A percentile compares a stretch with the other conserved stretches of the same genome.
These are phyloP conservation scores for Tricholaema leucomelas DNA, from an alignment of 2,113 vertebrate genomes.

Conservation along the genomic window DNA sequence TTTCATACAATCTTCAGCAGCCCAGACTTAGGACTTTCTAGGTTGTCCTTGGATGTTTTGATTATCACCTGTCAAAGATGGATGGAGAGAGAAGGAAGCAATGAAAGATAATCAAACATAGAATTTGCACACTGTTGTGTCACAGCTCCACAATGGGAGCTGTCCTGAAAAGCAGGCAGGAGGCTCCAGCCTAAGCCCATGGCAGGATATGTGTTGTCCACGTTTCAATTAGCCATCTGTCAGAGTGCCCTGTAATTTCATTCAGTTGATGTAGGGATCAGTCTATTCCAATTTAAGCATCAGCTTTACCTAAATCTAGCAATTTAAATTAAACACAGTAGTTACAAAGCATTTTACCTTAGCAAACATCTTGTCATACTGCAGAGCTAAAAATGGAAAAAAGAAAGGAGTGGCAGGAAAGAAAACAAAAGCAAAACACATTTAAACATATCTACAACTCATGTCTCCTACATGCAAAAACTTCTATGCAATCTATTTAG, in stretches of 20 bases:
- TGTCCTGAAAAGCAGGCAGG: background rate
- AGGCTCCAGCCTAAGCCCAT: background rate
- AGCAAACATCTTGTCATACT: background rate
- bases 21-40: background rate
- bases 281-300: background rate
- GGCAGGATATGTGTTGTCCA: background rate
- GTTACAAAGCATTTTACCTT: background rate
- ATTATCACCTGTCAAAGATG: background rate
- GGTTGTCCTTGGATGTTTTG: background rate
- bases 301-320: background rate
- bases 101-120: background rate
- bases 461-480: background rate
- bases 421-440: background rate
- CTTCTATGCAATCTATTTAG: background rate
- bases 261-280: background rate
- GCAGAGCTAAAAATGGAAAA: background rate
- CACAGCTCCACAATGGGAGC: background rate
- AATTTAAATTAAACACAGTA: background rate
- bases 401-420: background rate
- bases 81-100: background rate
- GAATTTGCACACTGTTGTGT: background rate
- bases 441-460: background rate
- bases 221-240: constrained; percentile 42
- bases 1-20: background rate
- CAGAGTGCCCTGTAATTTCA: background rate